Conservation (phyloP, 2,888 invertebrate species). For the Drosophila paranaensis region DNA sequence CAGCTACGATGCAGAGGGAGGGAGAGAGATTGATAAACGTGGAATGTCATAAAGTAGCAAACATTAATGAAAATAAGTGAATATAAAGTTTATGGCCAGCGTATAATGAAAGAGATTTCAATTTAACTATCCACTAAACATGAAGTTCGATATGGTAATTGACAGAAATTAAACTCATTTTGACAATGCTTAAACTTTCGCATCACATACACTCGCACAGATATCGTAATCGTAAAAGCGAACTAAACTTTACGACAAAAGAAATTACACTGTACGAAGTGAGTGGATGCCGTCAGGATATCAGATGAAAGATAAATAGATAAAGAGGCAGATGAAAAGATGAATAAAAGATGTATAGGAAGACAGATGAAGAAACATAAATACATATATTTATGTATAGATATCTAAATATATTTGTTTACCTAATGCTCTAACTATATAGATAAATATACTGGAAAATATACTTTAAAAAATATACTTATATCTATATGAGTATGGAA, state of each 20-base stretch:
- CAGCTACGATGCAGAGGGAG: neutral
- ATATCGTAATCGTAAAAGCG: slow-evolving; percentile 26
- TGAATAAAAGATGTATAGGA: no score
- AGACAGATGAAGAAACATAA: neutral
- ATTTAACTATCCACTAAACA: slow-evolving; percentile 16
- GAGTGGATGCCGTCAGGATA: neutral
- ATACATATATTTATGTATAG: no score
- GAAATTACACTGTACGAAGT: slow-evolving; percentile 26
- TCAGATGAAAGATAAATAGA: neutral
- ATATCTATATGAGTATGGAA: no score
- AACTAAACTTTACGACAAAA: slow-evolving; percentile 10
- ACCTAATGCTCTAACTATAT: no score
- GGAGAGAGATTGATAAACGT: neutral
- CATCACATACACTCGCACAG: slow-evolving; percentile 2
- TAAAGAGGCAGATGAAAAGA: neutral
- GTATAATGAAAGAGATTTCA: slow-evolving; percentile 16
- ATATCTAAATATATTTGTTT: no score
- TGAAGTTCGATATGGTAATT: slow-evolving; percentile 36
- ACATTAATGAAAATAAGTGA: slow-evolving; percentile 23
- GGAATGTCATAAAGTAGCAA: slow-evolving; percentile 3
- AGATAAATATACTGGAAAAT: no score
- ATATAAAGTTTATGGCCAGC: slow-evolving; percentile 16
- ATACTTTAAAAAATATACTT: no score
- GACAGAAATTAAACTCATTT: slow-evolving; percentile 26
- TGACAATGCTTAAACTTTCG: slow-evolving; percentile 19